Evolutionary conservation across 2,888 invertebrate genomes (phyloP).

Genomic region (Synanthedon formicaeformis): DNA sequence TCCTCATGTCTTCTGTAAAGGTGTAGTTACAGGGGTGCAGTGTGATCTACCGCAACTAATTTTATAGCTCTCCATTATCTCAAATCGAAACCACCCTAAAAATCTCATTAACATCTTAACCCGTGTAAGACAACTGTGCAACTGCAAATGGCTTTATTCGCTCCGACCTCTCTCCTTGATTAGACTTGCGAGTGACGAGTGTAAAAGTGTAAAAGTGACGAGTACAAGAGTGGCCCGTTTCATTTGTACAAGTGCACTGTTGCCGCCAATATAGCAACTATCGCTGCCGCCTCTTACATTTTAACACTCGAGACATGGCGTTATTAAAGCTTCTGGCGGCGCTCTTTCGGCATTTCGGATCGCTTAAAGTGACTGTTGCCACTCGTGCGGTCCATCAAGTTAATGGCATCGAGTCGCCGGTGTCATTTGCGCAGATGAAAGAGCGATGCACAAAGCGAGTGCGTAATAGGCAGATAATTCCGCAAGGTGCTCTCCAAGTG

Average conservation of each 20-base stretch:
- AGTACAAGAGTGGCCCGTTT: not conserved
- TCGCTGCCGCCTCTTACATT: not conserved
- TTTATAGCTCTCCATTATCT: too few species aligned
- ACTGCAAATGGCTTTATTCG: not conserved
- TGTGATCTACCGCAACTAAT: too few species aligned
- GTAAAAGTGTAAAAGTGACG: too few species aligned
- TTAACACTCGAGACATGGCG: not conserved
- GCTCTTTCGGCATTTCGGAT: not conserved
- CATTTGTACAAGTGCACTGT: not conserved
- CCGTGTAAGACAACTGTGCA: too few species aligned
- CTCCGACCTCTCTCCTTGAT: not conserved
- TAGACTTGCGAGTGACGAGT: not conserved
- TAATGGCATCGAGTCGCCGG: slow-evolving; percentile 28
- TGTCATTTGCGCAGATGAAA: slow-evolving; percentile 46
- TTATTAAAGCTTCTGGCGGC: slow-evolving; percentile 2
- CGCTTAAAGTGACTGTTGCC: not conserved
- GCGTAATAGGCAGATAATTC: slow-evolving; percentile 64
- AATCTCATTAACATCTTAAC: too few species aligned
- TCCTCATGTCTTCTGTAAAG: too few species aligned
- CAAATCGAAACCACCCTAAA: too few species aligned
- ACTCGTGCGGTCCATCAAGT: slow-evolving; percentile 20
- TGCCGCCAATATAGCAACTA: not conserved
- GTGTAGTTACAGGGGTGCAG: too few species aligned
- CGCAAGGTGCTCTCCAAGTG: slow-evolving; percentile 34
- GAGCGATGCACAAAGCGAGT: slow-evolving; percentile 55